Evolutionary conservation across 2,888 invertebrate species (phyloP), one percentile per base, ranked within the genome.

Genomic region (Lasiommata megera): DNA sequence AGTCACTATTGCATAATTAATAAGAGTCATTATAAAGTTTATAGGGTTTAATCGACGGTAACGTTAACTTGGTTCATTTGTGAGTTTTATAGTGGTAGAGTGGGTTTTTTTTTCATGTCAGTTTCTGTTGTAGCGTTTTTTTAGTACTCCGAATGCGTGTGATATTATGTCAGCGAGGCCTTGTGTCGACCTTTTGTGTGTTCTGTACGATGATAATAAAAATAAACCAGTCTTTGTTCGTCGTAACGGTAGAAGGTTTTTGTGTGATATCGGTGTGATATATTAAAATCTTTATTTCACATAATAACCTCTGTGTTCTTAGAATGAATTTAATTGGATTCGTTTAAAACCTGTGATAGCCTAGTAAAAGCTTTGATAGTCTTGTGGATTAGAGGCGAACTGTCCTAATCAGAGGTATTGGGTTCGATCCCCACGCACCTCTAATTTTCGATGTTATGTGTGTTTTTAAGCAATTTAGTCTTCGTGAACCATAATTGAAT

Each of bases 121-220:
- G 61, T 58, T 58, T 52, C 61, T 68, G 62, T 65, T 69, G 64
- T 74, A 68, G 64, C 70, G 80, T 81, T 79, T 78, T 74, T 82
- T 73, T 82, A 75, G 69, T 75, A 74, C 73, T 81, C 80, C 64
- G 72, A 72, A 76, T 79, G 72, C 72, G 72, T 76, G 73, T 77
- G 79, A 84, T 88, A 86, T 88, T 85, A 85, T 86, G 88, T 84
- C 87, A 86, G 82, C 59, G 71, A 70, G 71, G 74, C 67, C 70
- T 69, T 68, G 67, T 71, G 67, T 70, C 71, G 74, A 72, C 72
- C 71, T 74, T 68, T 73, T 74, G 71, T 73, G 67, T 69, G 70
- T 74, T 73, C 73, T 74, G 71, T 76, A 66, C 62, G 55, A 62
- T 69, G 70, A 71, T 76, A 75, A 78, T 77, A 72, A 77, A 71